Evolutionary conservation across 53 echinoderm and acorn worm species (phyloP).

Genomic region (Patiria pectinifera): DNA sequence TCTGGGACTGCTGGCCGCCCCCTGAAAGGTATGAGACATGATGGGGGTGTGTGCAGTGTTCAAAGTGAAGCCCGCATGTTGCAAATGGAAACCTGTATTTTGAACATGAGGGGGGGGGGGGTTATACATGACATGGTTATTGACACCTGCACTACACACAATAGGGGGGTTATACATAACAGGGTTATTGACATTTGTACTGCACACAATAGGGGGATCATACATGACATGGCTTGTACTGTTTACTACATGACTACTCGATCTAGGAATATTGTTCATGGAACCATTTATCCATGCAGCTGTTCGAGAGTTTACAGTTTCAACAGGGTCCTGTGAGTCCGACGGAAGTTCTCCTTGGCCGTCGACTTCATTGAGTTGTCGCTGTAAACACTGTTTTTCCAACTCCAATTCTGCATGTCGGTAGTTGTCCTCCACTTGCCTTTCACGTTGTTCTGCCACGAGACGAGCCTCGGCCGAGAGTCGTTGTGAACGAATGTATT

Average conservation of each 20-base stretch:
- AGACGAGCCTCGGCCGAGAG: background rate
- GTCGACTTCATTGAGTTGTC: conserved; percentile 3
- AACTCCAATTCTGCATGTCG: conserved; percentile 1
- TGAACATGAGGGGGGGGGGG: too few relatives aligned
- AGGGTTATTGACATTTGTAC: too few relatives aligned
- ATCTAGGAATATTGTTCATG: background rate
- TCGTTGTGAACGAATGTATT: background rate
- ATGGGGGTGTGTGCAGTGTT: background rate
- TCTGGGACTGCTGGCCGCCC: background rate
- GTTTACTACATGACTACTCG: background rate
- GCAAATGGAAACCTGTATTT: background rate
- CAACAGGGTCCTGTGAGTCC: background rate
- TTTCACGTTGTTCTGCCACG: background rate
- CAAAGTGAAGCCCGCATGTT: background rate
- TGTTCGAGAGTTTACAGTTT: background rate
- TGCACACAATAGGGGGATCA: background rate
- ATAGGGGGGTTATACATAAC: too few relatives aligned
- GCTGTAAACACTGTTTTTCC: background rate
- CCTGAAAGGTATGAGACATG: background rate
- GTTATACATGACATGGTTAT: too few relatives aligned
- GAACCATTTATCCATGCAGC: background rate
- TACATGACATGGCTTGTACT: background rate
- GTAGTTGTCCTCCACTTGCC: background rate
- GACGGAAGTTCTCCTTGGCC: background rate
- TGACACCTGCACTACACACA: too few relatives aligned